Percentiles rank a stretch among this genome's conserved stretches.
Evolutionary conservation across 2,888 invertebrate species (phyloP).

Genomic region (Deilephila elpenor): DNA sequence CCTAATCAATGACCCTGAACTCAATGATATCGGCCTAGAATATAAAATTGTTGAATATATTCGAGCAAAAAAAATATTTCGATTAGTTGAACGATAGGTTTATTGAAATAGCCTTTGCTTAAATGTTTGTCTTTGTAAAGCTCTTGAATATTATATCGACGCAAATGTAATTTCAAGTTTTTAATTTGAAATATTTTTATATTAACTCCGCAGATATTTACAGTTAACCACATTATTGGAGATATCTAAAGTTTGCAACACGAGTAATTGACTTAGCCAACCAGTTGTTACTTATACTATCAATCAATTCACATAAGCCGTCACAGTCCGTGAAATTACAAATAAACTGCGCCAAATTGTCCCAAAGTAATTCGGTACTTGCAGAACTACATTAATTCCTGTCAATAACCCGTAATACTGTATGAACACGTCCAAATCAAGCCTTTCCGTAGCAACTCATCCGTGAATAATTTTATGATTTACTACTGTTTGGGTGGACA

Average conservation of each 20-base stretch:
- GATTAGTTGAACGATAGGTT: background rate
- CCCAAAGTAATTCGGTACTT: conserved; percentile 49
- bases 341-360: conserved; percentile 39
- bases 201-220: too few species aligned
- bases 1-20: conserved; percentile 30
- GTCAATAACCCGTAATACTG: conserved; percentile 39
- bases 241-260: too few species aligned
- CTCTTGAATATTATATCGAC: background rate
- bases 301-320: background rate
- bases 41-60: conserved; percentile 3
- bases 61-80: conserved; percentile 6
- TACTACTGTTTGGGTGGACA: conserved; percentile 34
- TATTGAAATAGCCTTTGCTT: too few species aligned
- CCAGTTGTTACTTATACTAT: background rate
- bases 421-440: conserved; percentile 27
- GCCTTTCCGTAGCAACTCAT: conserved; percentile 28
- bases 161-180: background rate
- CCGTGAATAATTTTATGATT: conserved; percentile 27
- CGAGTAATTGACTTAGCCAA: too few species aligned
- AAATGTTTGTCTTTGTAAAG: background rate
- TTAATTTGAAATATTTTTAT: background rate
- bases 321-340: background rate
- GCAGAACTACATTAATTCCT: conserved; percentile 41
- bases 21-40: conserved; percentile 19
- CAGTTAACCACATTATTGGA: too few species aligned